Evolutionary conservation across 1,140 invertebrate genomes (phyloP), one percentile per base, ranked within the genome.

Genomic region (Ganaspis sp.): DNA sequence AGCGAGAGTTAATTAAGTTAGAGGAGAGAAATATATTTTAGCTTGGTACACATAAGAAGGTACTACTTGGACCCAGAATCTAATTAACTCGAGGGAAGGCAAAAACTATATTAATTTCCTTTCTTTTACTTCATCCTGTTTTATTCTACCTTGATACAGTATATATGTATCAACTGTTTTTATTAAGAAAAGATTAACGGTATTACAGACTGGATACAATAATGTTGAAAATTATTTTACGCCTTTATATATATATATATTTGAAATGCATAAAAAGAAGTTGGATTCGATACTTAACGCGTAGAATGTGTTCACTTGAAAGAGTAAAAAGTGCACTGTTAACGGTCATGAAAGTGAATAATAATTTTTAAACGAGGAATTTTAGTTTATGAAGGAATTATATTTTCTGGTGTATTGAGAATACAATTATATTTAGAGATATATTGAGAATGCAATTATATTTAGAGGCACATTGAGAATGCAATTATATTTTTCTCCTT

Each of bases 41-140:
- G 21, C 54, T 17, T 58, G 19, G 1, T 26, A 26, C 21, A 21
- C 5, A 69, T 19, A 37, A 78, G 37, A 38, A 49, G 72, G 53
- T 38, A 23, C 45, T 34, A 29, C 23, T 64, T 64, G 19, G 54
- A 64, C 37, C 75, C 74, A 64, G 69, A 72, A 80, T 80, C 74
- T 83, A 83, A 83, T 83, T 83, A 83, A 37, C 82, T 72, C 45
- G 29, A 40, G 45, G 72, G 26, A 34, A 29, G 40, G 74, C 78
- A 84, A 84, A 81, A 83, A 83, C 81, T 26, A 84, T 84, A 81
- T 84, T 84, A 84, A 84, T 83, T 83, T 79, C 58, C 74, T 73
- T 54, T 45, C 64, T 64, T 76, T 70, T 78, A 77, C 54, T 64
- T 64, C 9, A 19, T 19, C 23, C 9, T 29, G 21, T 64, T 64